phyloP scores from a whole-genome alignment of 2,888 invertebrate species.

The Amphipyra tragopoginis region DNA sequence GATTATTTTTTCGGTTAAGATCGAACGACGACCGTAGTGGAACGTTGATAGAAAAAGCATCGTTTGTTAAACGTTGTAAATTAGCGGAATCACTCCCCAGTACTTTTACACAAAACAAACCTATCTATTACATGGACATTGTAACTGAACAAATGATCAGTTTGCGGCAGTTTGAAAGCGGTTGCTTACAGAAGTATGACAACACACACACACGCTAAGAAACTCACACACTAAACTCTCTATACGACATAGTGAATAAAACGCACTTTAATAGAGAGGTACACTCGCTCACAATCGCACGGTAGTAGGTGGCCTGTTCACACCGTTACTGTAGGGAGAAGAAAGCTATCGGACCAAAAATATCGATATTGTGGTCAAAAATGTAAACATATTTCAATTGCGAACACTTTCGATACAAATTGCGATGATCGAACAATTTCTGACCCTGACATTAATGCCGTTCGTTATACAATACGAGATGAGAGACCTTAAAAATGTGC shows the following conservation, averaged over 20 bases:
- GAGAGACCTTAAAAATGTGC: too few relatives aligned
- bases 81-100: too few relatives aligned
- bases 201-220: conserved; percentile 7
- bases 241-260: conserved; percentile 19
- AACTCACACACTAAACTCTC: conserved; percentile 5
- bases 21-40: too few relatives aligned
- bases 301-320: conserved; percentile 40
- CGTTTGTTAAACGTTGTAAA: too few relatives aligned
- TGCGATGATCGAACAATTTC: too few relatives aligned
- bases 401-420: neutral
- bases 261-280: conserved; percentile 39
- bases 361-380: neutral
- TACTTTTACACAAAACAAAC: too few relatives aligned
- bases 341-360: conserved; percentile 10
- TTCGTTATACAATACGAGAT: too few relatives aligned
- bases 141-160: too few relatives aligned
- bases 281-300: conserved; percentile 37
- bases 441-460: too few relatives aligned
- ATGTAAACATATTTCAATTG: neutral
- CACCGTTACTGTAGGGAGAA: conserved; percentile 38
- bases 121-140: too few relatives aligned
- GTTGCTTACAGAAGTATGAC: neutral
- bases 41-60: too few relatives aligned
- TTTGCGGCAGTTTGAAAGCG: neutral
- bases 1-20: too few relatives aligned